Conservation (phyloP, 2,113 vertebrate genomes). For the Tragelaphus scriptus region DNA sequence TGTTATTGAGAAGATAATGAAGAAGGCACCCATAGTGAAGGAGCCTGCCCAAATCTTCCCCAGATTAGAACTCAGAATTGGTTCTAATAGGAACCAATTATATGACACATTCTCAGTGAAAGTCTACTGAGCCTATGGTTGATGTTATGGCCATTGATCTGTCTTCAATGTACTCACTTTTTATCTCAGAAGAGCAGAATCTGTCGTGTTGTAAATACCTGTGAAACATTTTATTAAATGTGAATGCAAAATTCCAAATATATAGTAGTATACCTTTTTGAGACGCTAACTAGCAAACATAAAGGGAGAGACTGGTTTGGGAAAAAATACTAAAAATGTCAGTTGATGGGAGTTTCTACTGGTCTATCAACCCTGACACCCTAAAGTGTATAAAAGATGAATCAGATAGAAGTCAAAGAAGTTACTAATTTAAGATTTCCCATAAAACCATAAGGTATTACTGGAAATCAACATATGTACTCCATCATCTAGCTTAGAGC, state of each 20-base stretch:
- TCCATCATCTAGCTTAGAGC: neutral
- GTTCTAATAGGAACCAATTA: neutral
- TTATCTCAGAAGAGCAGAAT: constrained; percentile 2
- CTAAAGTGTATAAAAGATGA: neutral
- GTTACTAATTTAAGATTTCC: neutral
- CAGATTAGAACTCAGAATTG: neutral
- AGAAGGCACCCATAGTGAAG: neutral
- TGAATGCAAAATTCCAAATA: neutral
- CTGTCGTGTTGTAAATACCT: neutral
- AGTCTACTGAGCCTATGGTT: neutral
- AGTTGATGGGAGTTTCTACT: neutral
- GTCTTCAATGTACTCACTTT: neutral
- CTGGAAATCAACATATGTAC: neutral
- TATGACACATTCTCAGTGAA: neutral
- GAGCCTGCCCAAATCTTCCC: neutral
- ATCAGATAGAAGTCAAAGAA: neutral
- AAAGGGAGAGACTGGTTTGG: neutral
- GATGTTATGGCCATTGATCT: neutral
- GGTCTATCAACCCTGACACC: neutral
- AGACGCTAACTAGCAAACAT: neutral
- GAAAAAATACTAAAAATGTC: neutral
- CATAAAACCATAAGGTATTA: neutral
- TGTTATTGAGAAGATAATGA: neutral
- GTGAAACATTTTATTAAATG: constrained; percentile 18
- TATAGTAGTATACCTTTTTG: neutral